phyloP scores from a whole-genome alignment of 2,888 invertebrate genomes.

The Belgica antarctica region DNA sequence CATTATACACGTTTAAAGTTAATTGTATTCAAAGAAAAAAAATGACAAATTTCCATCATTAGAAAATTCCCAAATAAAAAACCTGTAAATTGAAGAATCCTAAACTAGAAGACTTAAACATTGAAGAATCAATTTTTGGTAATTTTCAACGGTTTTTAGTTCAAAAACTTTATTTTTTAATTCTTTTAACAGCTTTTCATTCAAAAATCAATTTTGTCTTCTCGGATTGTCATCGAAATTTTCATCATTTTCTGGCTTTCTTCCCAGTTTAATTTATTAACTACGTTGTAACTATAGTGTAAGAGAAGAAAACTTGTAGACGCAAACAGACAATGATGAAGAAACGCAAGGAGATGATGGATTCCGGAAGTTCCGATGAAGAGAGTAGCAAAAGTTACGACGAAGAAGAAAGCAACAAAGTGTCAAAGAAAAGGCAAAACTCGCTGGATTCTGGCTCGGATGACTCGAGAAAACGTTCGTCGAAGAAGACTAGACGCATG shows the following conservation, averaged over 20 bases:
- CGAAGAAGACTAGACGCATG: slow-evolving; percentile 25
- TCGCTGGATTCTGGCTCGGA: slow-evolving; percentile 6
- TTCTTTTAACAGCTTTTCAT: neutral
- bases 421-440: slow-evolving; percentile 8
- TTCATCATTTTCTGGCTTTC: neutral
- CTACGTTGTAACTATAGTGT: neutral
- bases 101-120: too few relatives aligned
- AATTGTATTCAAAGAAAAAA: too few relatives aligned
- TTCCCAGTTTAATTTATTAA: neutral
- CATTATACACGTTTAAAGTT: too few relatives aligned
- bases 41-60: neutral
- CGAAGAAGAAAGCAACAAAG: neutral
- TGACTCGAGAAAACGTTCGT: neutral
- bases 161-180: neutral
- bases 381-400: slow-evolving; percentile 35
- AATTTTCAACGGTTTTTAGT: neutral
- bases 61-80: too few relatives aligned
- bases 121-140: too few relatives aligned
- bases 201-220: neutral
- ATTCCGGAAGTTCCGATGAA: slow-evolving; percentile 23
- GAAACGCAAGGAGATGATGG: slow-evolving; percentile 30
- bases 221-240: neutral
- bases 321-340: slow-evolving; percentile 18
- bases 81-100: too few relatives aligned
- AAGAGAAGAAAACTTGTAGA: neutral